phyloP scores from a whole-genome alignment of 2,888 invertebrate genomes.

The Caenorhabditis angaria region DNA sequence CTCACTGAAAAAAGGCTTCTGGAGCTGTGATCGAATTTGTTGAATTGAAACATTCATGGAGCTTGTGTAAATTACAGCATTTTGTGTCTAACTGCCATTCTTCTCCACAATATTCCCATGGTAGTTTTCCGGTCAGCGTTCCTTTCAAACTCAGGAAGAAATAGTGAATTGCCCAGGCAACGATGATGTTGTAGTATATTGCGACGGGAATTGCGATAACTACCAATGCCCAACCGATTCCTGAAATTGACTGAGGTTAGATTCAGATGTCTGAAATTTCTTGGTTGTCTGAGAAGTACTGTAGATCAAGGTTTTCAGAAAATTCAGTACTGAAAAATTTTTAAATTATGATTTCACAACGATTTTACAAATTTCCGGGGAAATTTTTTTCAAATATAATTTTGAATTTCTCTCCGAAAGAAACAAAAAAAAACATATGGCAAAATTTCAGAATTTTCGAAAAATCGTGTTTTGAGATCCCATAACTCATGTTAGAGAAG shows the following conservation, averaged over 20 bases:
- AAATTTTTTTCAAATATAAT: too few species aligned
- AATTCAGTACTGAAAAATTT: background rate
- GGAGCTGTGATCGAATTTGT: constrained; percentile 61
- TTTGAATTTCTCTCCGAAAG: too few species aligned
- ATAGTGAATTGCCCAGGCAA: constrained; percentile 68
- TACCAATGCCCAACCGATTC: constrained; percentile 70
- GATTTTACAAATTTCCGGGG: too few species aligned
- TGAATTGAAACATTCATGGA: constrained; percentile 53
- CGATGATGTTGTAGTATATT: constrained; percentile 69
- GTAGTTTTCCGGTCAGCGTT: constrained; percentile 44
- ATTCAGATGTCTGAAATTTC: too few species aligned
- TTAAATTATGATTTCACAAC: too few species aligned
- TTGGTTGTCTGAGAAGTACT: too few species aligned
- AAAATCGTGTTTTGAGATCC: background rate
- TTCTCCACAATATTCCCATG: constrained; percentile 61
- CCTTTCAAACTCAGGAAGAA: constrained; percentile 65
- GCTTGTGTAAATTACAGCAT: constrained; percentile 63
- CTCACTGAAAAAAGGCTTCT: constrained; percentile 69
- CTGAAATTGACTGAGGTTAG: constrained; percentile 34
- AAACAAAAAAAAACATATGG: background rate
- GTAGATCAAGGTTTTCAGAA: background rate
- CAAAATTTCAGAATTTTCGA: background rate
- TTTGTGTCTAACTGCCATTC: constrained; percentile 61
- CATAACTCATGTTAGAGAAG: background rate
- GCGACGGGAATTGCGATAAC: constrained; percentile 68